Percentiles rank a stretch among this genome's conserved stretches.
Evolutionary conservation across 2,797 vertebrate species (phyloP).

Genomic region (Artibeus lituratus): DNA sequence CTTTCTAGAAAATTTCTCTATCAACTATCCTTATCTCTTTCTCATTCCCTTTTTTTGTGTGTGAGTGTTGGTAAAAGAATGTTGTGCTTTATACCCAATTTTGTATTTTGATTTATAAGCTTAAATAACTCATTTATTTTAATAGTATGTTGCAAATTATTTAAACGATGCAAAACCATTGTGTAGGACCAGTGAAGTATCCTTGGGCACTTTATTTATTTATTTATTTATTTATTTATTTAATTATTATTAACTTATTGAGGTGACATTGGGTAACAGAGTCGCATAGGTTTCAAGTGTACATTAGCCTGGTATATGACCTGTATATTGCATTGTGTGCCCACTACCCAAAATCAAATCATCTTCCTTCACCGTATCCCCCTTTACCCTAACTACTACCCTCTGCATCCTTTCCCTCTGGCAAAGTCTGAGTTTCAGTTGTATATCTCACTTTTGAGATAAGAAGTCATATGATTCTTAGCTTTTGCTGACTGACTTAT

Average conservation of each 20-base stretch:
- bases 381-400: too few relatives aligned
- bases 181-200: background rate
- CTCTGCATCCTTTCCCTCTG: too few relatives aligned
- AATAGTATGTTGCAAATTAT: background rate
- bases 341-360: too few relatives aligned
- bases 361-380: too few relatives aligned
- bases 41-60: background rate
- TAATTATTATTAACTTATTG: background rate
- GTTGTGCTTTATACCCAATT: background rate
- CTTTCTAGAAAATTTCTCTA: background rate
- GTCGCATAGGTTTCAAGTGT: too few relatives aligned
- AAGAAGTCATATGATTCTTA: too few relatives aligned
- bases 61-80: background rate
- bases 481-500: too few relatives aligned
- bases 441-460: too few relatives aligned
- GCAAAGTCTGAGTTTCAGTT: too few relatives aligned
- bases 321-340: too few relatives aligned
- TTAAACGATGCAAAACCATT: background rate
- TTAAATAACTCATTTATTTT: background rate
- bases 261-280: too few relatives aligned
- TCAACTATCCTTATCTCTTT: background rate
- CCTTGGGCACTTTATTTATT: background rate
- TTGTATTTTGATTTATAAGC: background rate
- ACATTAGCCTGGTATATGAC: too few relatives aligned
- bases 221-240: background rate